These are phyloP conservation scores for Pseudochaenichthys georgianus DNA, from an alignment of 2,797 vertebrate genomes.

Conservation along the genomic window DNA sequence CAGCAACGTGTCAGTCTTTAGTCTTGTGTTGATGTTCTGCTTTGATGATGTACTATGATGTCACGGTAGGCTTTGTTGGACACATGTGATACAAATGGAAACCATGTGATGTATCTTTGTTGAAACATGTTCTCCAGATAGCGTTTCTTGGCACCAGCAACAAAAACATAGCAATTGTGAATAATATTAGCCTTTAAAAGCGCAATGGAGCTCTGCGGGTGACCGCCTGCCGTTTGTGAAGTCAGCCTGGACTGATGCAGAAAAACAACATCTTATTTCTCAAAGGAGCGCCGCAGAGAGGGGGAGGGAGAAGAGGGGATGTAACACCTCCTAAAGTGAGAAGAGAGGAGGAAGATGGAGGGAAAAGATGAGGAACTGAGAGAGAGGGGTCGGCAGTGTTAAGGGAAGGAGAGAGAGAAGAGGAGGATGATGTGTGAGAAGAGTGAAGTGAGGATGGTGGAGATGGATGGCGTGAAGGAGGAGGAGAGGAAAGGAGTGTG, in stretches of 20 bases:
- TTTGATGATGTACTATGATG: no score
- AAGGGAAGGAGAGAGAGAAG: neutral
- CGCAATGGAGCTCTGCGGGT: neutral
- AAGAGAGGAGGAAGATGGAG: conserved; percentile 6
- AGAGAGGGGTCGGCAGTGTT: neutral
- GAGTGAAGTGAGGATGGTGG: neutral
- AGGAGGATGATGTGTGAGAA: conserved; percentile 33
- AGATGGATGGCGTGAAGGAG: neutral
- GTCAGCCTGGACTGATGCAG: neutral
- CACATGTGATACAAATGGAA: no score
- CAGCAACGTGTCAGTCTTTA: neutral
- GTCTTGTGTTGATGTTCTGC: neutral
- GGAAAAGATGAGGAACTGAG: neutral
- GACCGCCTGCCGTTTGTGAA: neutral
- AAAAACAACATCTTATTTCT: conserved; percentile 22
- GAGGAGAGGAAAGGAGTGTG: neutral
- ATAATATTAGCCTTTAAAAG: neutral
- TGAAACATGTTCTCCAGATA: neutral
- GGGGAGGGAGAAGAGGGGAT: conserved; percentile 45
- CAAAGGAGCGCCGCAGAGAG: neutral
- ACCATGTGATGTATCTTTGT: neutral
- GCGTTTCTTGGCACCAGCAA: neutral
- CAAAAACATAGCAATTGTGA: neutral
- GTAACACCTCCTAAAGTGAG: conserved; percentile 35
- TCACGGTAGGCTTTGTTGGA: no score